Conservation (phyloP, 37 sponge, comb jelly and placozoan species). For the Ianthella basta region DNA sequence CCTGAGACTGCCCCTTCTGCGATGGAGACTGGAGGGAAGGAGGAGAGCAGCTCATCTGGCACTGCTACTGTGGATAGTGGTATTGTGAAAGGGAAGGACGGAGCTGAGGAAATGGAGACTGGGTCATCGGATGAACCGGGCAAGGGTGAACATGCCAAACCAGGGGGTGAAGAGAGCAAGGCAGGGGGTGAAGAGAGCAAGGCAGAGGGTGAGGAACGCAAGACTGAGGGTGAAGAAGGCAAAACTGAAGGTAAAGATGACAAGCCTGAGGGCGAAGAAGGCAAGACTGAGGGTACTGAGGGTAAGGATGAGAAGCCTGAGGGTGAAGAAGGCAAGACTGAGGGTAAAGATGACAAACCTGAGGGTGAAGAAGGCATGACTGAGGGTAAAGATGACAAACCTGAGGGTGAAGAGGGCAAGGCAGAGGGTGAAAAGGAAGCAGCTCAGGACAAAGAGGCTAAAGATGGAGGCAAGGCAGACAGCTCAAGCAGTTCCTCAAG, state of each 20-base stretch:
- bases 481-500: background rate
- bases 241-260: background rate
- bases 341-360: background rate
- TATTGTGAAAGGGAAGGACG: background rate
- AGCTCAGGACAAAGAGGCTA: background rate
- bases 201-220: background rate
- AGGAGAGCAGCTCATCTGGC: background rate
- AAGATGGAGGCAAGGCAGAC: constrained; percentile 4
- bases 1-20: background rate
- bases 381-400: background rate
- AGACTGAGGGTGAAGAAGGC: background rate
- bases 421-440: constrained; percentile 5
- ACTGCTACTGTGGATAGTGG: background rate
- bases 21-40: constrained; percentile 8
- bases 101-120: background rate
- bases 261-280: background rate
- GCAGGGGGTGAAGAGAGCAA: too few species aligned
- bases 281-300: background rate
- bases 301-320: background rate
- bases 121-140: background rate
- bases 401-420: background rate
- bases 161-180: too few species aligned
- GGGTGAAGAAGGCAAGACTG: background rate
- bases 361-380: background rate
- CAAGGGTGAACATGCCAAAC: background rate